phyloP scores from a whole-genome alignment of 2,797 vertebrate genomes.

The Avahi laniger region DNA sequence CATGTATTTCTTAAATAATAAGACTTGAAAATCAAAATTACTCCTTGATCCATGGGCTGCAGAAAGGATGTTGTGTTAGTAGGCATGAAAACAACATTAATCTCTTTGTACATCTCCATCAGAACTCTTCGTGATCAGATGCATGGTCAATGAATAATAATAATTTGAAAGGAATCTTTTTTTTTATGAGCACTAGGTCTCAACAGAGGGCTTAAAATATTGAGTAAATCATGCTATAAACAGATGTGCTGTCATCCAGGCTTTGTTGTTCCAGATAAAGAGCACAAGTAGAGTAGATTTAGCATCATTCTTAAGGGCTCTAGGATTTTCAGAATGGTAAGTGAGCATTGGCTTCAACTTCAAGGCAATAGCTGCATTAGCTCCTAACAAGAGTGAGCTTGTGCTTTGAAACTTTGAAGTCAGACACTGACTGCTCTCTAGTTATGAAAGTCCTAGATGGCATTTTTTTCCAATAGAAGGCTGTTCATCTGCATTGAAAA shows the following conservation, averaged over 20 bases:
- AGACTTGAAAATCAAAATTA: not conserved
- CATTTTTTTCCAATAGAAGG: not conserved
- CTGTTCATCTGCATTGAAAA: not conserved
- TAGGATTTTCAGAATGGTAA: not conserved
- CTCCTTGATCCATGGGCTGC: not conserved
- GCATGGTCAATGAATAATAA: not conserved
- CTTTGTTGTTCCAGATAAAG: not conserved
- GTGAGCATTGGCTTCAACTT: not conserved
- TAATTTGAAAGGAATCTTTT: not conserved
- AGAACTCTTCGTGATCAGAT: not conserved
- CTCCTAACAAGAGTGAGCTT: not conserved
- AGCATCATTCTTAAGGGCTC: not conserved
- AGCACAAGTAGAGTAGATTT: not conserved
- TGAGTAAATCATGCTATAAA: not conserved
- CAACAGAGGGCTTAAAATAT: not conserved
- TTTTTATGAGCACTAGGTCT: not conserved
- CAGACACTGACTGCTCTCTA: not conserved
- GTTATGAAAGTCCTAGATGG: not conserved
- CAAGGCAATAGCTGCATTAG: not conserved
- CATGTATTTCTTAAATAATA: not conserved
- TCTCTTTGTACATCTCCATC: not conserved
- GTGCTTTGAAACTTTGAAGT: not conserved
- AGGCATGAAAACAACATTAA: not conserved
- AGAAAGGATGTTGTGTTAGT: not conserved
- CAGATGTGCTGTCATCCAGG: not conserved